A percentile compares a stretch with the other conserved stretches of the same genome.
Evolutionary conservation across 1,140 invertebrate species (phyloP).

Genomic region (Ceratina calcarata): DNA sequence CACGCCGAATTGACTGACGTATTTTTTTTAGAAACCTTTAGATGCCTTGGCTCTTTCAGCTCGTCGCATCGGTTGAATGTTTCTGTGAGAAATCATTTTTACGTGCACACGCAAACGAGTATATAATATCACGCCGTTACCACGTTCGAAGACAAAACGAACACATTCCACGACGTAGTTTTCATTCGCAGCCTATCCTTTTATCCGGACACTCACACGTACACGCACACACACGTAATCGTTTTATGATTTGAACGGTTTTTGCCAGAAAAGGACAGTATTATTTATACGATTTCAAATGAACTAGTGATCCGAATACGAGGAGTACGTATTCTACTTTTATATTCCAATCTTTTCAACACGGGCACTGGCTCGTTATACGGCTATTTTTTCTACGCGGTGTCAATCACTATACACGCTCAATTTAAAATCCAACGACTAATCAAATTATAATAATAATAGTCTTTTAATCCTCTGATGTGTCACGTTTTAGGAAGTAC

Average conservation of each 20-base stretch:
- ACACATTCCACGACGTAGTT: slow-evolving; percentile 47
- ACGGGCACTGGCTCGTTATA: not conserved
- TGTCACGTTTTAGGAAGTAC: not conserved
- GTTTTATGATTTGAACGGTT: slow-evolving; percentile 20
- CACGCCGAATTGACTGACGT: not conserved
- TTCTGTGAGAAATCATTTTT: not conserved
- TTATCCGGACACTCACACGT: not conserved
- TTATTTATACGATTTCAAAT: slow-evolving; percentile 22
- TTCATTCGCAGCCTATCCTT: not conserved
- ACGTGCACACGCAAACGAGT: slow-evolving; percentile 16
- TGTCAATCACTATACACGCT: not conserved
- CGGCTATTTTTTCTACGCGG: not conserved
- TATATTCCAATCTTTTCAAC: not conserved
- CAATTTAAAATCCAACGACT: slow-evolving; percentile 2
- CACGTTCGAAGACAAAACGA: slow-evolving; percentile 37
- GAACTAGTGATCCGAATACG: not conserved
- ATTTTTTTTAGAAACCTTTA: not conserved
- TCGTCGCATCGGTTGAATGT: too few species aligned
- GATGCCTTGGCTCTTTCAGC: not conserved
- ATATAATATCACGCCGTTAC: slow-evolving; percentile 23
- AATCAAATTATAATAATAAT: not conserved
- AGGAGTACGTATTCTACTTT: not conserved
- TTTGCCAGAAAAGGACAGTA: slow-evolving; percentile 1
- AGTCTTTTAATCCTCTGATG: slow-evolving; percentile 19
- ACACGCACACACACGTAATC: slow-evolving; percentile 14